phyloP scores from a whole-genome alignment of 2,888 invertebrate genomes.

The Volucella inflata region DNA sequence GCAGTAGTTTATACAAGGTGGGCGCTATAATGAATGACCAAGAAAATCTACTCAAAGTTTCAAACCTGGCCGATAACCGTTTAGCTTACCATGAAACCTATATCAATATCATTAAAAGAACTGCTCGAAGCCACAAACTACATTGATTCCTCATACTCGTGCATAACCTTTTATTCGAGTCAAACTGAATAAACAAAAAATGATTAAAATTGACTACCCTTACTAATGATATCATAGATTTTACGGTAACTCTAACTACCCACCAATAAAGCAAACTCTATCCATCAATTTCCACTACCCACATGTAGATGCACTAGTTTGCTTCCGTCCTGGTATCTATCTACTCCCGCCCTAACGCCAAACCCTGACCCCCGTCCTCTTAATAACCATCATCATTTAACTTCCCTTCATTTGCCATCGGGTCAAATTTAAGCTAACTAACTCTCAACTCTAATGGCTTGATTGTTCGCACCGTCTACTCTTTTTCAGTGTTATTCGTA shows the following conservation, averaged over 20 bases:
- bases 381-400: slow-evolving; percentile 67
- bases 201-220: no score
- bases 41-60: no score
- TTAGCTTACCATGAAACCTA: no score
- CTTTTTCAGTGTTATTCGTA: slow-evolving; percentile 56
- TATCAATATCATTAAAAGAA: no score
- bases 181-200: no score
- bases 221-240: no score
- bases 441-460: slow-evolving; percentile 57
- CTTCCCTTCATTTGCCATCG: slow-evolving; percentile 53
- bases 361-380: slow-evolving; percentile 55
- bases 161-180: no score
- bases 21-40: no score
- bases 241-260: slow-evolving; percentile 3
- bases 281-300: slow-evolving; percentile 52
- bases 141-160: no score
- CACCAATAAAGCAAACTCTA: slow-evolving; percentile 33
- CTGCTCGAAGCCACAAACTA: no score
- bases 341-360: background rate
- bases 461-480: slow-evolving; percentile 43
- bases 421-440: slow-evolving; percentile 44
- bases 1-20: no score
- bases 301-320: slow-evolving; percentile 11
- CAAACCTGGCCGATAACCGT: no score
- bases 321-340: background rate